Base-by-base conservation (phyloP, 1,140 invertebrate species). In the Yoshiicerus persimilis region DNA sequence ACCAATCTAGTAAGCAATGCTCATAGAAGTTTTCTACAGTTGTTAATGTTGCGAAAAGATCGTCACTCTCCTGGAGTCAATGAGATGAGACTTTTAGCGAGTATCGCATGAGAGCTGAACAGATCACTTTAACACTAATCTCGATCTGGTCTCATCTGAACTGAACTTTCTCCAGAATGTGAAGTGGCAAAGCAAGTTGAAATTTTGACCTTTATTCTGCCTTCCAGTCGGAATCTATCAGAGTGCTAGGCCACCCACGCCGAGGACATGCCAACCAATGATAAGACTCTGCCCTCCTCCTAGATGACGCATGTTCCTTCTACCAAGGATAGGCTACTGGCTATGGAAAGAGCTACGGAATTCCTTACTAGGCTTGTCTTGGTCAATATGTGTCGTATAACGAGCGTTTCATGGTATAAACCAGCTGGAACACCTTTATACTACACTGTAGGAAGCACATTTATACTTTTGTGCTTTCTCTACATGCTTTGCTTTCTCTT, bases 261-360 rank as follows among this genome's bases (percentile, higher is more conserved):
- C 41, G 34, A 64, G 39, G 84, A 84, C 86, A 23, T 34, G 77
- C 36, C 30, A 87, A 30, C 88, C 88, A 89, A 89, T 89, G 83
- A 83, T 66, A 39, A 66, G 20, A 25, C 9, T 84, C 47, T 62
- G 27, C 86, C 88, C 83, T 66, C 88, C 86, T 87, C 88, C 83
- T 36, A 83, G 38, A 47, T 89, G 86, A 89, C 88, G 88, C 88
- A 89, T 89, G 88, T 89, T 83, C 77, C 39, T 70, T 86, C 62
- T 41, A 5, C n/a, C 86, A 30, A 10, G 13, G 32, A 23, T 84
- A 41, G 41, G 23, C 27, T 32, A 66, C 23, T 47, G 36, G 20
- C 38, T 84, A 32, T 23, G 6, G 34, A 25, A 13, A 23, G 11
- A 47, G 39, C 47, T 11, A 30, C 38, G 83, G 80, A 75, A 80